Conservation (phyloP, 2,113 vertebrate species). For the Pandion haliaetus region DNA sequence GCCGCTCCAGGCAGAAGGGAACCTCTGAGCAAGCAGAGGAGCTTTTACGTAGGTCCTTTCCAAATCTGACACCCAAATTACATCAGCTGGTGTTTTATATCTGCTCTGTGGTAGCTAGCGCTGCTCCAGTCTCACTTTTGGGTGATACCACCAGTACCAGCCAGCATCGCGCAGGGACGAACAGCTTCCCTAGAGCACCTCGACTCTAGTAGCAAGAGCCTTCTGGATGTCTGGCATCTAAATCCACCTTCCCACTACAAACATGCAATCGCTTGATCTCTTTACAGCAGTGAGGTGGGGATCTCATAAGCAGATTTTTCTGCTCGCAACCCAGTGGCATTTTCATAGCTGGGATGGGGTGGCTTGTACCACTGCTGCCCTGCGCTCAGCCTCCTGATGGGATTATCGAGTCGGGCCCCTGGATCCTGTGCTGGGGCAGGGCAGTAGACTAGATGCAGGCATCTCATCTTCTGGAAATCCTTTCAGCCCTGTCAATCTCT, state of each 20-base stretch:
- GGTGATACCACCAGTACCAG: neutral
- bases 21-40: neutral
- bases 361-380: neutral
- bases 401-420: neutral
- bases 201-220: neutral
- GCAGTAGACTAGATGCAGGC: neutral
- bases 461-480: neutral
- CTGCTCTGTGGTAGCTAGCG: neutral
- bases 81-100: neutral
- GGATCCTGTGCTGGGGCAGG: neutral
- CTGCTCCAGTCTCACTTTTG: neutral
- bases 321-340: neutral
- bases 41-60: neutral
- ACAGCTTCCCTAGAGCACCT: neutral
- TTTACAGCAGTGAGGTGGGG: neutral
- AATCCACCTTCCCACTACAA: neutral
- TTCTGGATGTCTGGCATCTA: neutral
- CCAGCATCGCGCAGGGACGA: neutral
- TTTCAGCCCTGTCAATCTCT: neutral
- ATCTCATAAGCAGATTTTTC: neutral
- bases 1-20: neutral
- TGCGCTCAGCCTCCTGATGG: neutral
- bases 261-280: rapidly evolving
- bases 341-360: neutral
- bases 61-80: neutral